Percentiles rank a stretch among this genome's conserved stretches.
phyloP scores from a whole-genome alignment of 2,888 invertebrate species.

The Mycalesis mineus region DNA sequence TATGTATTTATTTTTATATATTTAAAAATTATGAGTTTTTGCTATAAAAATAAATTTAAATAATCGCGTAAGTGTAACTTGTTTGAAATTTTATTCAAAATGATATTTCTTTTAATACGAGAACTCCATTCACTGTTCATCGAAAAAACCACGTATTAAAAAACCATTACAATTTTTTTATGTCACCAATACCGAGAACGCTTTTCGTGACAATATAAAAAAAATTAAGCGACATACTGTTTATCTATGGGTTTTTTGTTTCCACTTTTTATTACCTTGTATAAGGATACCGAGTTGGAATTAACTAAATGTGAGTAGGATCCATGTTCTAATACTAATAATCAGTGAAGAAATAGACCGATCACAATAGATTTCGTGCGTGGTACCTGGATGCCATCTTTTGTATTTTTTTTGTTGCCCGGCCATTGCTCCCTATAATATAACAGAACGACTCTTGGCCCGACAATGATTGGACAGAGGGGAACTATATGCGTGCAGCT shows the following conservation, averaged over 20 bases:
- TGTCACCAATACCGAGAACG: background rate
- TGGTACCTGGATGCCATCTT: slow-evolving; percentile 65
- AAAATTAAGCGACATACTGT: background rate
- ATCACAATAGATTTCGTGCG: slow-evolving; percentile 41
- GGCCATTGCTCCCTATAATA: slow-evolving; percentile 67
- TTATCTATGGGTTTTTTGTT: background rate
- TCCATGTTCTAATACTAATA: slow-evolving; percentile 7
- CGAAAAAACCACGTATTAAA: too few species aligned
- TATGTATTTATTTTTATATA: too few species aligned
- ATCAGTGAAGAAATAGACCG: slow-evolving; percentile 17
- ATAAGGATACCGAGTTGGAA: background rate
- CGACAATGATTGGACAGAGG: slow-evolving; percentile 70
- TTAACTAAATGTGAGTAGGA: background rate
- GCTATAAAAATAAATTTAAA: background rate
- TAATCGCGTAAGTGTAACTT: background rate
- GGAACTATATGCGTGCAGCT: slow-evolving; percentile 73
- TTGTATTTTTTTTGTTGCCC: slow-evolving; percentile 57
- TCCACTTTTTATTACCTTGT: background rate
- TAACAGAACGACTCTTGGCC: slow-evolving; percentile 66
- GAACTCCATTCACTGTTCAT: too few species aligned
- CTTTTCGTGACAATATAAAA: background rate
- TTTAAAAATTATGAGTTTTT: too few species aligned
- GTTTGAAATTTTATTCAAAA: too few species aligned
- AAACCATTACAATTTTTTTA: too few species aligned
- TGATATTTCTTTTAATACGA: too few species aligned